Base-by-base conservation (phyloP, 2,797 vertebrate species). In the Leptatherina wallacei region DNA sequence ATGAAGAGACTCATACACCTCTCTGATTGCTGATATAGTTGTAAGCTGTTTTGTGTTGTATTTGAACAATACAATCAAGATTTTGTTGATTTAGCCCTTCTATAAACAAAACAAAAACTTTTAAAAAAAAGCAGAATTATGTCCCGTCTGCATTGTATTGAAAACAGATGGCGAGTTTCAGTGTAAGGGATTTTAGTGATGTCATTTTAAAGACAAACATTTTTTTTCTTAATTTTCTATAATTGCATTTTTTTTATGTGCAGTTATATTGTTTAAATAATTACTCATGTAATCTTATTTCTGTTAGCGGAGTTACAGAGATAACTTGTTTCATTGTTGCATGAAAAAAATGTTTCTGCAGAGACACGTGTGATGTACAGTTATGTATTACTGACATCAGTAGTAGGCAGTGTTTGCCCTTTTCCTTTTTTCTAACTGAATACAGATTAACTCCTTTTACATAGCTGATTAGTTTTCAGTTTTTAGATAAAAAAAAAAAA, bases 311-410 rank as follows among this genome's bases (percentile, higher is more conserved):
- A 93, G 91, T 91, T 90, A 93, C 92, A 87, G 84, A 89, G 91
- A 91, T 94, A 93, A 94, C 86, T 89, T 94, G 91, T 95, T 92
- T 93, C 81, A 94, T 94, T 89, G 92, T 95, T 96, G 95, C 95
- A 96, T 96, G 95, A 94, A 95, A 87, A 91, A 78, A 80, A 71
- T 83, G 90, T 95, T 95, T 93, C 91, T 94, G 93, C 93, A 88
- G 94, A 94, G 93, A 95, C 90, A 93, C 88, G 89, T 94, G 93
- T 94, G 94, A 95, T 93, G 93, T 95, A 84, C 93, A 94, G 94
- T 95, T 88, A 89, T 93, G 92, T 94, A 93, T 49, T 95, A 89
- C 93, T 92, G 93, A 93, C 83, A 86, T 84, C 66, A 80, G 63
- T 83, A 82, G 94, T 95, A 95, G 95, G 93, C 95, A 94, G 93